A percentile compares a stretch with the other conserved stretches of the same genome.
Evolutionary conservation across 1,140 invertebrate species (phyloP).

Genomic region (Formica selysi): DNA sequence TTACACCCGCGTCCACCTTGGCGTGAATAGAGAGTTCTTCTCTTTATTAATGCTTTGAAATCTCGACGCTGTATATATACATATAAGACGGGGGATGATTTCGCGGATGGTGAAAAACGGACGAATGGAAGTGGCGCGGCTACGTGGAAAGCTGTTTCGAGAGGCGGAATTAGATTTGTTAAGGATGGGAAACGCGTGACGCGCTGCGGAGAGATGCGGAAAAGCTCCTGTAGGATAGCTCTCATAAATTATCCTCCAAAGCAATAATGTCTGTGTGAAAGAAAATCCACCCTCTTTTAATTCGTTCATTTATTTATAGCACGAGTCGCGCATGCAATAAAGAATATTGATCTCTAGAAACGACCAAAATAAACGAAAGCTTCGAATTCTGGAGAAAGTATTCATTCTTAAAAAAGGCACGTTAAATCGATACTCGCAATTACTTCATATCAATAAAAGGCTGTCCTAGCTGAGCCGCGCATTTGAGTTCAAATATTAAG

Average conservation of each 20-base stretch:
- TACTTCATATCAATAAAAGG: too few relatives aligned
- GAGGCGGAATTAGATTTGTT: conserved; percentile 69
- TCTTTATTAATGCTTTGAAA: conserved; percentile 73
- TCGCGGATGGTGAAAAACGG: conserved; percentile 5
- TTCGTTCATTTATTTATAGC: conserved; percentile 53
- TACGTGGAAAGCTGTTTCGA: conserved; percentile 33
- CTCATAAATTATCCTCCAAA: conserved; percentile 23
- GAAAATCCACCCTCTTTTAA: conserved; percentile 1
- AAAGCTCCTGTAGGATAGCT: too few relatives aligned
- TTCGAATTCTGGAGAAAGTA: neutral
- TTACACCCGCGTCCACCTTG: neutral
- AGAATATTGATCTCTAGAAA: neutral
- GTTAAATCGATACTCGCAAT: too few relatives aligned
- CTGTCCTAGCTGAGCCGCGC: too few relatives aligned
- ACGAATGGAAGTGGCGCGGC: neutral
- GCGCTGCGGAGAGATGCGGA: neutral
- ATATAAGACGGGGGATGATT: conserved; percentile 14
- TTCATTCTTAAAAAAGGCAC: too few relatives aligned
- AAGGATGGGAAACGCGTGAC: conserved; percentile 42
- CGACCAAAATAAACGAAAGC: neutral
- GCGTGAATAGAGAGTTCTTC: conserved; percentile 65
- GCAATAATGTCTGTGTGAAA: conserved; percentile 44
- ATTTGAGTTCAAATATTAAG: too few relatives aligned
- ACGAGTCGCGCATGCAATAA: neutral
- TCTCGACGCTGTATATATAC: conserved; percentile 45